Evolutionary conservation across 1,140 invertebrate genomes (phyloP), one percentile per base, ranked within the genome.

Genomic region (Dryas iulia): DNA sequence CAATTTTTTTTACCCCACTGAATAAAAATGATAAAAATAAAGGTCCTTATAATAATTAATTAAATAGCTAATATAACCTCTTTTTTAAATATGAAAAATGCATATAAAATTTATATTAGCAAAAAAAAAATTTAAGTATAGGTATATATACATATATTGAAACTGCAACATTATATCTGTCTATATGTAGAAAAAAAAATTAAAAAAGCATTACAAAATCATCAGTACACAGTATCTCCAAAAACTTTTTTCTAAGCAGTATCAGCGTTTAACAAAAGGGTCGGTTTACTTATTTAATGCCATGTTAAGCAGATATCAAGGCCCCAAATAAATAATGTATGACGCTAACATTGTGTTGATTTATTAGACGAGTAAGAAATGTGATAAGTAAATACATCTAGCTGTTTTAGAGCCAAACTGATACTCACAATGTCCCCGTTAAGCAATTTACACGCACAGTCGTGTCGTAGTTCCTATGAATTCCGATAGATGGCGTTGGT

Each of bases 351-450:
- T 60, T 59, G 30, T 69, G 62, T 63, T 65, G 35, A 62, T 24
- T 54, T 59, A 23, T n/a, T 14, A 14, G 6, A 53, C 57, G 28
- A 56, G 6, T 6, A 33, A 23, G 57, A 25, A 72, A 33, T 54
- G 28, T 59, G 66, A 33, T 60, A 65, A 74, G 60, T 74, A 69
- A 75, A 77, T 78, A 82, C 83, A 79, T 85, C 83, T 85, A 83
- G 77, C 35, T 74, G 78, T 81, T 74, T 71, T 53, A 60, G 21
- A 65, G 78, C 75, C 66, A 72, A 85, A 85, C 83, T 85, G 76
- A 74, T 31, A 39, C 57, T 59, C 30, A 62, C 62, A 58, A 59
- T 39, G 23, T 7, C 21, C 30, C 10, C 26, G 11, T 24, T 25
- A 60, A 53, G 58, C 66, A 69, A 65, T 61, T 21, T 11, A 26